Evolutionary conservation across 2,113 vertebrate species (phyloP), one percentile per base, ranked within the genome.

Genomic region (Scatophagus argus): DNA sequence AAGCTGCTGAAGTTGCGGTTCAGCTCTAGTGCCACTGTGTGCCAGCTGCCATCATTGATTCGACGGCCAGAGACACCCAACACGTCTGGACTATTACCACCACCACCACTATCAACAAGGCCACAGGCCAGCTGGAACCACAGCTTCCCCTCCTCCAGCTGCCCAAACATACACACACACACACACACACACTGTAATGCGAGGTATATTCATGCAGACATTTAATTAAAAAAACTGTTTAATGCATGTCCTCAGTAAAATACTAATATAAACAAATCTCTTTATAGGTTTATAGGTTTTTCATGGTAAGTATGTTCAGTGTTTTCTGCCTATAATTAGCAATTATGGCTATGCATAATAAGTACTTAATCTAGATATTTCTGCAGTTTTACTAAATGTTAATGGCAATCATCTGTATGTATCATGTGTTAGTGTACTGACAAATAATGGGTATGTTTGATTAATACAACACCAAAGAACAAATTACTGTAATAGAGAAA

Each of bases 11-110:
- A 96, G 77, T 99, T 99, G 71, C 94, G 95, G 43, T 96, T 97
- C 65, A 99, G 93, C 89, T 99, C 98, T 84, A 99, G 91, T 49
- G 94, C 95, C 79, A 99, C 96, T 0, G 97, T 97, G 88, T 99
- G 98, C 98, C 98, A 99, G 92, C 89, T 95, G 25, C 98, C 98
- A 0, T 99, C 98, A 0, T 96, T 99, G 66, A 99, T 96, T 0
- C 94, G 91, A 1, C 96, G 94, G 43, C 97, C 96, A 0, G 98
- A 98, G 90, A 98, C 96, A 9, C 97, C 97, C 85, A 99, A 69
- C 92, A 96, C 95, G 39, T 96, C 96, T 0, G 96, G 95, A 61
- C 93, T 93, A 2, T 87, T 81, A 8, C 52, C 51, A 7, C n/a
- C 58, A 21, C 46, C 69, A 25, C 4, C 36, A 0, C 38, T 41